A percentile compares a stretch with the other conserved stretches of the same genome.
These are phyloP conservation scores for Cisticola juncidis DNA, from an alignment of 2,113 vertebrate genomes.

Conservation along the genomic window DNA sequence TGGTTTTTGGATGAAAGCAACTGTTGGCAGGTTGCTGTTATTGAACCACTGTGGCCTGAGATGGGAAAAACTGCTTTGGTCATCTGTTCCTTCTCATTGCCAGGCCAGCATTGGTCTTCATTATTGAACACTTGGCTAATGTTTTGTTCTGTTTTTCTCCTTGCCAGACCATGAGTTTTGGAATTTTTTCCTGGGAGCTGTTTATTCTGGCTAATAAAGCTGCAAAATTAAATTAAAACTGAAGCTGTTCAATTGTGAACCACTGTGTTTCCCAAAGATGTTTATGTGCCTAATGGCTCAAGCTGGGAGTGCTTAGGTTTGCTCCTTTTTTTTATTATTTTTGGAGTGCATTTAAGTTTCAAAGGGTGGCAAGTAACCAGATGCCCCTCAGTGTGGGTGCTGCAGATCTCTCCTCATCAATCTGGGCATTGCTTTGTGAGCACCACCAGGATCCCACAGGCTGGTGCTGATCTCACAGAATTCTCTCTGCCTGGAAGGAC, in stretches of 20 bases:
- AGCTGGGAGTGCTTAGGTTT: not conserved
- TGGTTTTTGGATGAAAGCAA: not conserved
- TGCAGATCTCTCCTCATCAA: not conserved
- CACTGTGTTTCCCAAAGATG: not conserved
- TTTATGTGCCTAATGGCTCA: not conserved
- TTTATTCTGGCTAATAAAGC: slow-evolving; percentile 7
- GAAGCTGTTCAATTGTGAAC: not conserved
- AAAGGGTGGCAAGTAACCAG: not conserved
- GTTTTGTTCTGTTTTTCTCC: not conserved
- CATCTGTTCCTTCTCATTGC: slow-evolving; percentile 11
- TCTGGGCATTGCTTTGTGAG: not conserved
- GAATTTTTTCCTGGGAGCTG: not conserved
- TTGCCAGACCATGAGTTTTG: not conserved
- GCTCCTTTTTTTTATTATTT: not conserved
- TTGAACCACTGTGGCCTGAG: not conserved
- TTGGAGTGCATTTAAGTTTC: not conserved
- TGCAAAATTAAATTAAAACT: slow-evolving; percentile 24
- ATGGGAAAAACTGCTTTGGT: not conserved
- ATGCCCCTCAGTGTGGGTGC: not conserved
- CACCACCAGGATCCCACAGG: not conserved
- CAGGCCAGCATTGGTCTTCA: slow-evolving; percentile 5
- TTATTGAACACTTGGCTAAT: slow-evolving; percentile 5
- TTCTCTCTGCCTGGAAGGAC: not conserved
- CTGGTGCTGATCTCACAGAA: not conserved
- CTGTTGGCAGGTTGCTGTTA: not conserved